Conservation (phyloP, 2,797 vertebrate genomes). For the Platalea minor region DNA sequence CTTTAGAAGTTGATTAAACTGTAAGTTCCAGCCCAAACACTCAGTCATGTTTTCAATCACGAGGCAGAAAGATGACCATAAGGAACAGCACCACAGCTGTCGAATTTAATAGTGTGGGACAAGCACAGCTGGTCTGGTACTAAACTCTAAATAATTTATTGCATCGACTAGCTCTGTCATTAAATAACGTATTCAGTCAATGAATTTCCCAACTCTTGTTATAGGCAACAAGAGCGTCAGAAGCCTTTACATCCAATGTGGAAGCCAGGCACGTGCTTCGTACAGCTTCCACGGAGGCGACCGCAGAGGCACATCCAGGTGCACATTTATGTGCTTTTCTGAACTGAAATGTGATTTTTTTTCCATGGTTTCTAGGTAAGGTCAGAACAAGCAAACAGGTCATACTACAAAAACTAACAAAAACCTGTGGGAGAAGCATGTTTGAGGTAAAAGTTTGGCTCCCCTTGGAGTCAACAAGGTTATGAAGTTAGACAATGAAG, state of each 20-base stretch:
- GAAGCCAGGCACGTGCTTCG: rapidly evolving
- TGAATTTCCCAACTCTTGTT: neutral
- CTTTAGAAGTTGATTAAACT: neutral
- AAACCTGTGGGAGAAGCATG: neutral
- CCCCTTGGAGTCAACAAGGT: neutral
- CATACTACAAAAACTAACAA: neutral
- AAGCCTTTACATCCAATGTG: rapidly evolving
- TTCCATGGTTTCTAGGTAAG: neutral
- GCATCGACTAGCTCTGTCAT: neutral
- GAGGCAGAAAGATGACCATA: neutral
- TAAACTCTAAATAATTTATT: neutral
- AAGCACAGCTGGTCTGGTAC: neutral
- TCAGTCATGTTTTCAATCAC: neutral
- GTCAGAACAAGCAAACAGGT: neutral
- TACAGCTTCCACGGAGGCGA: rapidly evolving
- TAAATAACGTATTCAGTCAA: neutral
- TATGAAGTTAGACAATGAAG: neutral
- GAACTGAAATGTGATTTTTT: neutral
- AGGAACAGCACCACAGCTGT: neutral
- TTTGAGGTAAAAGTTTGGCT: neutral
- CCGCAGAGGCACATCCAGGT: rapidly evolving
- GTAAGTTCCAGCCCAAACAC: neutral
- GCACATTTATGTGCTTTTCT: rapidly evolving
- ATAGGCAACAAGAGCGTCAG: neutral
- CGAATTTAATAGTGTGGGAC: neutral